phyloP scores from a whole-genome alignment of 2,797 vertebrate species.

The Thripadectes ignobilis region DNA sequence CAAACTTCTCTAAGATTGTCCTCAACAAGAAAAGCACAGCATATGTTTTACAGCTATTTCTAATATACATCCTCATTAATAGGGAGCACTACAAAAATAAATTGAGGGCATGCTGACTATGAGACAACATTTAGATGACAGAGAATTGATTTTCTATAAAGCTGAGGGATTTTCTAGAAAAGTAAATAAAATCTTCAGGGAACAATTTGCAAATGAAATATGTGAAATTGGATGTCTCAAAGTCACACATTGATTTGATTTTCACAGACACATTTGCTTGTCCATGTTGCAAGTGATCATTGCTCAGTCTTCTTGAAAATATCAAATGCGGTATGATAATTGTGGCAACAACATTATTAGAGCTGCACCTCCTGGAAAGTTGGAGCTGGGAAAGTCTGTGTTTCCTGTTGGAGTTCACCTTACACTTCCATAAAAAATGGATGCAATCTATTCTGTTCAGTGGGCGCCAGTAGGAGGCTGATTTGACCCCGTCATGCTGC shows the following conservation, averaged over 20 bases:
- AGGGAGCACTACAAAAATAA: conserved; percentile 49
- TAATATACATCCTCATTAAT: conserved; percentile 43
- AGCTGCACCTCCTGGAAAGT: not conserved
- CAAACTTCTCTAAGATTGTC: not conserved
- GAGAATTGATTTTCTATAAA: conserved; percentile 69
- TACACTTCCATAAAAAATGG: not conserved
- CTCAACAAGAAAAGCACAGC: not conserved
- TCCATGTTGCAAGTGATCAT: conserved; percentile 34
- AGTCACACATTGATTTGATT: conserved; percentile 50
- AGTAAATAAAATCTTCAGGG: conserved; percentile 47
- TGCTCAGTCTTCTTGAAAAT: conserved; percentile 50
- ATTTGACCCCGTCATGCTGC: not conserved
- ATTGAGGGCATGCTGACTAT: conserved; percentile 44
- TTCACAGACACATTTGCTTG: conserved; percentile 55
- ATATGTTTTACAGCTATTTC: conserved; percentile 13
- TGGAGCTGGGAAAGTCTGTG: not conserved
- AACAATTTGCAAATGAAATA: conserved; percentile 65
- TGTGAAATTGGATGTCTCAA: conserved; percentile 46
- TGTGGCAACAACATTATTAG: conserved; percentile 9
- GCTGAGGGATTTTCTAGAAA: conserved; percentile 51
- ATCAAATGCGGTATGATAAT: conserved; percentile 6
- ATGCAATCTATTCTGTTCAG: not conserved
- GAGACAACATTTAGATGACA: conserved; percentile 57
- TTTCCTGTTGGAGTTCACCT: not conserved
- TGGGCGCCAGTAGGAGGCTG: fast-evolving